A percentile compares a stretch with the other conserved stretches of the same genome.
These are phyloP conservation scores for Engraulis encrasicolus DNA, from an alignment of 2,113 vertebrate genomes.

Conservation along the genomic window DNA sequence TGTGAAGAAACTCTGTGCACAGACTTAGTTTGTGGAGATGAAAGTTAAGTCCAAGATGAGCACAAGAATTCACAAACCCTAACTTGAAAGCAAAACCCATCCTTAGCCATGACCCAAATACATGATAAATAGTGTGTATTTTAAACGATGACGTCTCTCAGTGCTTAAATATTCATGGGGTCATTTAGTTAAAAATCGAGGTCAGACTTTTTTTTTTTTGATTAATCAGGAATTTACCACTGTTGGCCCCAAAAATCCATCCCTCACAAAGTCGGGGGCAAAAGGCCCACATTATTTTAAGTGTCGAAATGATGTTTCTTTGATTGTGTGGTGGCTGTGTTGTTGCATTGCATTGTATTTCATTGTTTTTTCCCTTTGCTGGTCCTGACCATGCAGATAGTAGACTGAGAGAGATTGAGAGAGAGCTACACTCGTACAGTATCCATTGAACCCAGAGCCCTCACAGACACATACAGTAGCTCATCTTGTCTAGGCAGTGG, in stretches of 20 bases:
- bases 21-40: neutral
- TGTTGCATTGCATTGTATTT: too few relatives aligned
- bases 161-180: neutral
- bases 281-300: too few relatives aligned
- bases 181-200: neutral
- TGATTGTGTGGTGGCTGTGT: too few relatives aligned
- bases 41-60: neutral
- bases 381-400: too few relatives aligned
- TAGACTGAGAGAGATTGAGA: neutral
- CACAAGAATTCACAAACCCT: neutral
- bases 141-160: neutral
- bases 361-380: too few relatives aligned
- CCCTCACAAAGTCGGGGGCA: too few relatives aligned
- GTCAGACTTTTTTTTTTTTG: too few relatives aligned
- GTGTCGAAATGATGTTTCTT: too few relatives aligned
- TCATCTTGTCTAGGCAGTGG: neutral
- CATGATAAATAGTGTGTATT: neutral
- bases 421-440: neutral
- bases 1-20: too few relatives aligned
- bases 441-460: neutral
- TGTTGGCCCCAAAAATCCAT: too few relatives aligned
- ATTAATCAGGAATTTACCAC: too few relatives aligned
- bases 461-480: too few relatives aligned
- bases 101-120: neutral
- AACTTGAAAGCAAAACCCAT: neutral